Evolutionary conservation across 1,140 invertebrate genomes (phyloP).

Genomic region (Lucilia cuprina): DNA sequence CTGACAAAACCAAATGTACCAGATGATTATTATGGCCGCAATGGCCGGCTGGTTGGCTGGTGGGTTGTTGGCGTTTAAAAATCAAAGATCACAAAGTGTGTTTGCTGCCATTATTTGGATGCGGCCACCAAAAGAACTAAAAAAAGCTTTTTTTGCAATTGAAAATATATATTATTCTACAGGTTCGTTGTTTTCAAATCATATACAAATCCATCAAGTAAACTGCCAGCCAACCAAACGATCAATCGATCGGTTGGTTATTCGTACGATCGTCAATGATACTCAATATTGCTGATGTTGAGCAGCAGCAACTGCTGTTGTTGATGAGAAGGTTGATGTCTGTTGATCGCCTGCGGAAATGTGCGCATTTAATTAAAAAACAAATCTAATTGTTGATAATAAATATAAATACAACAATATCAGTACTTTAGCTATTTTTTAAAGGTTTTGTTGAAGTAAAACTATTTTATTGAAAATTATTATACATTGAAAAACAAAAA

Average conservation of each 20-base stretch:
- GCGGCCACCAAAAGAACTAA: background rate
- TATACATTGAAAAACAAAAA: background rate
- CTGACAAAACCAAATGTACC: background rate
- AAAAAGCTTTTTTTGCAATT: background rate
- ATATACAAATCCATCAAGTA: no score
- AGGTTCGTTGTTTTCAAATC: no score
- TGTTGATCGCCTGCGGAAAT: constrained; percentile 50
- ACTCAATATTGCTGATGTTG: background rate
- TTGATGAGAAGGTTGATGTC: background rate
- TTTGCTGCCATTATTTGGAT: background rate
- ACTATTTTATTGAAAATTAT: background rate
- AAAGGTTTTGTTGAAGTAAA: background rate
- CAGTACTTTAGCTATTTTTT: background rate
- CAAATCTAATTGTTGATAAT: constrained; percentile 33
- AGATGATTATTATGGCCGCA: background rate
- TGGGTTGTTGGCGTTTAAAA: background rate
- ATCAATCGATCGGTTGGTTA: background rate
- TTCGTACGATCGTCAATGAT: background rate
- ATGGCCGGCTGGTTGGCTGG: background rate
- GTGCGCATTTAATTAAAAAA: constrained; percentile 51
- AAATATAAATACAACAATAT: constrained; percentile 12
- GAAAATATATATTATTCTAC: no score
- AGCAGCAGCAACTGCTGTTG: background rate
- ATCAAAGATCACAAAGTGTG: background rate
- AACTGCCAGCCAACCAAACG: background rate